Evolutionary conservation across 2,113 vertebrate genomes (phyloP), one percentile per base, ranked within the genome.

Genomic region (Tachuris rubrigastra): DNA sequence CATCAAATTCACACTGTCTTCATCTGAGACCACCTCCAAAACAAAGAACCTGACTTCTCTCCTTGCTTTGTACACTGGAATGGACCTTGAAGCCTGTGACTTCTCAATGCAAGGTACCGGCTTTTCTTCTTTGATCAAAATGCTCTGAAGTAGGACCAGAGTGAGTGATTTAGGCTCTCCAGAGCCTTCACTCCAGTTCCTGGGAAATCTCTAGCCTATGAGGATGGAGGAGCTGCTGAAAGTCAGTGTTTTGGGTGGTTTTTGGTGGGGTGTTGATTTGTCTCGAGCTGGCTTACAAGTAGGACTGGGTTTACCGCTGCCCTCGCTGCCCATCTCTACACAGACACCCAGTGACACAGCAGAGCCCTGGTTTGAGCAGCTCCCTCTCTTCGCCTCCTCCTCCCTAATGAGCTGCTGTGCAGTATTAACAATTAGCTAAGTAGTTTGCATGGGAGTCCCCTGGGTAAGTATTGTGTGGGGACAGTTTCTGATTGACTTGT

Each of bases 21-120:
- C 87, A 69, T 44, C 78, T 78, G 86, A 80, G 89, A 92, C 78
- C 91, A 47, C 49, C 53, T 93, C 76, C 50, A 68, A 76, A 87
- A 50, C 87, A 92, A 67, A 94, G 94, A 85, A 62, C 76, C 90
- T 89, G 97, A 97, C 87, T 89, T 77, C 63, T 90, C 85, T 89
- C 63, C 87, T 68, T 30, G 68, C 72, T 79, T 71, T 85, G 93
- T 72, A 56, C 71, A 27, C 95, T 97, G 97, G 97, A 97, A 98
- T 98, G 98, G 97, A 98, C 96, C 97, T 98, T 62, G 39, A 94
- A 94, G 80, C 84, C 90, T 47, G 67, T 78, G 82, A 93, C 95
- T 96, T 97, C 96, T 96, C 93, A 87, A 67, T 95, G 83, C 95
- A 98, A 98, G 98, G 98, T 98, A 98, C 91, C 30, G 22, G 18